phyloP scores from a whole-genome alignment of 2,888 invertebrate genomes.

The Tryphoninae sp. region DNA sequence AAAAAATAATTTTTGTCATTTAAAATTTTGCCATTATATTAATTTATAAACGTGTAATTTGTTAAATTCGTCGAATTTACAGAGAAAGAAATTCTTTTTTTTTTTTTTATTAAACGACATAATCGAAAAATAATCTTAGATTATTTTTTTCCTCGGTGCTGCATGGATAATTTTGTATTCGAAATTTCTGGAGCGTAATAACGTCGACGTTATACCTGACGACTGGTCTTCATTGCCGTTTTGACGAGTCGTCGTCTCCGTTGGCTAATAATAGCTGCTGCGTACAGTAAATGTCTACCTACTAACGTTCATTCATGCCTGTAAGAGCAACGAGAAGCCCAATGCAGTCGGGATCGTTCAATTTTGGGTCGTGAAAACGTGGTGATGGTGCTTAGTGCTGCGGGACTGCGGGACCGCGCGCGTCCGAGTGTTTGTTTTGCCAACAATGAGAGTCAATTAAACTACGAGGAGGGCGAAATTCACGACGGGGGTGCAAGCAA shows the following conservation, averaged over 20 bases:
- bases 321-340: slow-evolving; percentile 10
- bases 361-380: slow-evolving; percentile 8
- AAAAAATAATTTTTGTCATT: no score
- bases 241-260: background rate
- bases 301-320: slow-evolving; percentile 36
- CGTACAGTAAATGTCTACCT: slow-evolving; percentile 30
- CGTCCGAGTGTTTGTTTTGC: slow-evolving; percentile 70
- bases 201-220: slow-evolving; percentile 21
- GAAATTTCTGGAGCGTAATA: background rate
- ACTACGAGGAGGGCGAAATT: slow-evolving; percentile 48
- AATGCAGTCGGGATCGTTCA: slow-evolving; percentile 25
- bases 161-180: no score
- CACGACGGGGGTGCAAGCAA: slow-evolving; percentile 53
- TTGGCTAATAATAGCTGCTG: slow-evolving; percentile 35
- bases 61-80: no score
- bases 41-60: no score
- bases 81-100: no score
- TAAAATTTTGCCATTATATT: no score
- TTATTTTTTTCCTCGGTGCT: no score
- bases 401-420: slow-evolving; percentile 47
- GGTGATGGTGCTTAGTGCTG: slow-evolving; percentile 45
- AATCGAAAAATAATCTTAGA: no score
- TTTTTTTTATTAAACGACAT: no score
- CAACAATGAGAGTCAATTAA: slow-evolving; percentile 73
- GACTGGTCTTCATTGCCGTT: slow-evolving; percentile 13